A percentile compares a stretch with the other conserved stretches of the same genome.
Evolutionary conservation across 2,797 vertebrate genomes (phyloP).

Genomic region (Scyliorhinus canicula): DNA sequence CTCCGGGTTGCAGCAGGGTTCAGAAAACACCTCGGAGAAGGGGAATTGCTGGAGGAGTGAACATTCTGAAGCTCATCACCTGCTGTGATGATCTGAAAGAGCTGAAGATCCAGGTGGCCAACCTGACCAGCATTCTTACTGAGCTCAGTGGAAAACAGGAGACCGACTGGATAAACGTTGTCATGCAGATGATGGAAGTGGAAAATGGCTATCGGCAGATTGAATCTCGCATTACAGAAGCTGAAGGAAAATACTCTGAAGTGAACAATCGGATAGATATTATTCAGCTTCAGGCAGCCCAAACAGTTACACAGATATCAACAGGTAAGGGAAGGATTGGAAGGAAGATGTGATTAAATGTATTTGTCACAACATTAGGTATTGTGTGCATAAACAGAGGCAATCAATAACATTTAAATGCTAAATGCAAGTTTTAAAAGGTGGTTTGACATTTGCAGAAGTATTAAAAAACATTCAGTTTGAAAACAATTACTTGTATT

Average conservation of each 20-base stretch:
- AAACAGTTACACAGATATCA: constrained; percentile 78
- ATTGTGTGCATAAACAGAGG: not conserved
- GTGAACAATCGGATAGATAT: constrained; percentile 91
- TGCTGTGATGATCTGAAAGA: constrained; percentile 82
- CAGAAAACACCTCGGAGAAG: constrained; percentile 57
- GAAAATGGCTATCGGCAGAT: constrained; percentile 75
- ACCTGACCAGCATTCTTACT: constrained; percentile 77
- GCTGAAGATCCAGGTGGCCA: constrained; percentile 82
- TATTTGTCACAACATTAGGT: not conserved
- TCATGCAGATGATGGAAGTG: constrained; percentile 87
- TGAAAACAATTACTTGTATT: not conserved
- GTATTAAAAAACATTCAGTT: not conserved
- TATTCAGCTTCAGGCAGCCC: constrained; percentile 86
- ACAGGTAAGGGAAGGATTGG: constrained; percentile 68
- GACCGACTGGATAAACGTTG: constrained; percentile 68
- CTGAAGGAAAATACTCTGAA: constrained; percentile 89
- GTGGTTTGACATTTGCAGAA: not conserved
- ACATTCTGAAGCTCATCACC: constrained; percentile 45
- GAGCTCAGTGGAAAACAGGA: constrained; percentile 83
- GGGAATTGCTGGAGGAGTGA: constrained; percentile 39
- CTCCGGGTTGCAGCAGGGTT: constrained; percentile 46
- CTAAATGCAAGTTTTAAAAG: not conserved
- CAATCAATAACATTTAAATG: not conserved
- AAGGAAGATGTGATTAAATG: not conserved
- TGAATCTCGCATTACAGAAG: constrained; percentile 74